These are phyloP conservation scores for Gallinago paraguaiae DNA, from an alignment of 2,113 vertebrate species.

Conservation along the genomic window DNA sequence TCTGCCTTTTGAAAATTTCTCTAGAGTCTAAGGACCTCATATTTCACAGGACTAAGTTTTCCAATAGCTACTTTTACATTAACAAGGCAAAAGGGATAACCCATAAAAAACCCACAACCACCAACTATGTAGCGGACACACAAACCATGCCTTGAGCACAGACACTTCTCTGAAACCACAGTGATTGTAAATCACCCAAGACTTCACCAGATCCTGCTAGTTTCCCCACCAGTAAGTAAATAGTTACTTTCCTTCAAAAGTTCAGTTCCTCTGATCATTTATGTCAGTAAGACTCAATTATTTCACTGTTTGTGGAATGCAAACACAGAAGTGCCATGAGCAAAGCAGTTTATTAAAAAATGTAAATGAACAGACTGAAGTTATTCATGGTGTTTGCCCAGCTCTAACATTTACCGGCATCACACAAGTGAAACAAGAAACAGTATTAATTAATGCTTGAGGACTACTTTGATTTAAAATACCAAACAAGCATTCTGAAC, in stretches of 20 bases:
- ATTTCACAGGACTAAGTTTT: neutral
- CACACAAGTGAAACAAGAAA: conserved; percentile 11
- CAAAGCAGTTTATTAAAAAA: conserved; percentile 44
- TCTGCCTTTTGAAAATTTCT: neutral
- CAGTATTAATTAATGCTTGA: neutral
- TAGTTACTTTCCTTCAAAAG: neutral
- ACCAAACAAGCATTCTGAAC: neutral
- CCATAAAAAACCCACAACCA: neutral
- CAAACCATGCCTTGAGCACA: rapidly evolving
- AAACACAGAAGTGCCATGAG: neutral
- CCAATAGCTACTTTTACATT: neutral
- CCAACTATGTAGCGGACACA: rapidly evolving
- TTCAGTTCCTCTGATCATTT: neutral
- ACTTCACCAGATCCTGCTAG: neutral
- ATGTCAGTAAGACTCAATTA: neutral
- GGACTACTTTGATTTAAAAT: neutral
- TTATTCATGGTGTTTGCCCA: conserved; percentile 1
- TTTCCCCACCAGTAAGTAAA: neutral
- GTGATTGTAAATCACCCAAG: neutral
- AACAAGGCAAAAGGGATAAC: neutral
- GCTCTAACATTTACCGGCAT: conserved; percentile 9
- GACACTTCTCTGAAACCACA: neutral
- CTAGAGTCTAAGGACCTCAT: neutral
- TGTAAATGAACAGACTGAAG: neutral
- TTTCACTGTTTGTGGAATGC: neutral